These are phyloP conservation scores for Pseudopodoces humilis DNA, from an alignment of 2,113 vertebrate species.

Conservation along the genomic window DNA sequence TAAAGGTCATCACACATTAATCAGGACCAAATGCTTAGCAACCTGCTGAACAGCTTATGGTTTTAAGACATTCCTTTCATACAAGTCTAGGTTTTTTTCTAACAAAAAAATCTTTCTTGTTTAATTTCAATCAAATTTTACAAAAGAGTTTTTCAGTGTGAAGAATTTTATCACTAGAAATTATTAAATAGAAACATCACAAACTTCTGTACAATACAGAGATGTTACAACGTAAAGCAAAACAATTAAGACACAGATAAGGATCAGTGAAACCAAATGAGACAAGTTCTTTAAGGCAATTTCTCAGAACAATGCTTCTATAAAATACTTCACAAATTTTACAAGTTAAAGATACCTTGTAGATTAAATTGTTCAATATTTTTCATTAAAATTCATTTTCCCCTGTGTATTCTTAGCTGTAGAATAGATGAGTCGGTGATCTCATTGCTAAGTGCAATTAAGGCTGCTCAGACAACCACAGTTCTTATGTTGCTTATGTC, in stretches of 20 bases:
- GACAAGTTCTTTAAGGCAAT: neutral
- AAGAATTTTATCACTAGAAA: neutral
- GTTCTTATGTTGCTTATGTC: neutral
- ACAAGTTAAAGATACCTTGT: neutral
- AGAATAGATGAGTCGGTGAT: neutral
- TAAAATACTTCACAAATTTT: neutral
- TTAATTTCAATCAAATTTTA: neutral
- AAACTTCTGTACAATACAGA: neutral
- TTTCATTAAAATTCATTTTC: neutral
- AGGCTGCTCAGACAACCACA: neutral
- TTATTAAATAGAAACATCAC: neutral
- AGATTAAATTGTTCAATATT: neutral
- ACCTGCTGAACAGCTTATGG: neutral
- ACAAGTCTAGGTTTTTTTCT: constrained; percentile 12
- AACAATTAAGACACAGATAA: neutral
- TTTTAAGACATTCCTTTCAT: constrained; percentile 6
- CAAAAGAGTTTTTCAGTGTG: neutral
- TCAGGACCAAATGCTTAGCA: neutral
- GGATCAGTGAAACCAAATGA: neutral
- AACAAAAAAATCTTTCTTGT: neutral
- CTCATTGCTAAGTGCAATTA: neutral
- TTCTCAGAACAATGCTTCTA: neutral
- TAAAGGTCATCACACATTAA: neutral
- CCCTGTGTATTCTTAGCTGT: neutral
- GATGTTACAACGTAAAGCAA: neutral